These are phyloP conservation scores for Drosophila chauvacae DNA, from an alignment of 1,140 invertebrate species.

Conservation along the genomic window DNA sequence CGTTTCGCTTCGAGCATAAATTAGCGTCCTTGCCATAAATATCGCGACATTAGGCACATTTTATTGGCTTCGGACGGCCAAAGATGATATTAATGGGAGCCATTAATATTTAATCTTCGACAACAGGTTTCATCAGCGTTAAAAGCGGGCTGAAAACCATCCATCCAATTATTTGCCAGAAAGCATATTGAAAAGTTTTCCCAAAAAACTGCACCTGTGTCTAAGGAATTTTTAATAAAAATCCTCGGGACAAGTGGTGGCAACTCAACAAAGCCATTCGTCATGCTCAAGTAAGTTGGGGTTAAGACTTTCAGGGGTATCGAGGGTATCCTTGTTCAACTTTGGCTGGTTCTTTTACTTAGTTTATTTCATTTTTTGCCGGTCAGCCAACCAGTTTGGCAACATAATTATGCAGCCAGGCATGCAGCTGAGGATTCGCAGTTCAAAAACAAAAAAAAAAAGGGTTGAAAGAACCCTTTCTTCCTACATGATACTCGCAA, in stretches of 20 bases:
- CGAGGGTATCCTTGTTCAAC: background rate
- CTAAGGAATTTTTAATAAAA: slow-evolving; percentile 56
- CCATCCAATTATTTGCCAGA: slow-evolving; percentile 44
- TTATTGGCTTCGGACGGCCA: slow-evolving; percentile 60
- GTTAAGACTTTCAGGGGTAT: slow-evolving; percentile 34
- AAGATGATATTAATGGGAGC: slow-evolving; percentile 42
- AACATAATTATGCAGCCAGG: slow-evolving; percentile 57
- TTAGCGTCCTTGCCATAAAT: slow-evolving; percentile 58
- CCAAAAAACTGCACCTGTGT: slow-evolving; percentile 48
- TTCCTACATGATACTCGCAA: slow-evolving; percentile 1
- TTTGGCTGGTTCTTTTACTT: background rate
- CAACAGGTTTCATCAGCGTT: slow-evolving; percentile 51
- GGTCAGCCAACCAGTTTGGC: slow-evolving; percentile 63
- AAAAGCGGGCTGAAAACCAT: slow-evolving; percentile 4
- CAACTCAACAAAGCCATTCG: slow-evolving; percentile 70
- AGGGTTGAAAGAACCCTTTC: slow-evolving; percentile 28
- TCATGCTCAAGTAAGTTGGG: slow-evolving; percentile 65
- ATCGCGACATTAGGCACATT: slow-evolving; percentile 61
- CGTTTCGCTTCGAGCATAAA: slow-evolving; percentile 43
- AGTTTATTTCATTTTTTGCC: slow-evolving; percentile 29
- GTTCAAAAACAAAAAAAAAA: slow-evolving; percentile 23
- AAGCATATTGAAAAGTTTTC: slow-evolving; percentile 44
- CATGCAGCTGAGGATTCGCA: slow-evolving; percentile 39
- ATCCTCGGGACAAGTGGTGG: slow-evolving; percentile 47
- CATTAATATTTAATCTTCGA: slow-evolving; percentile 51